phyloP scores from a whole-genome alignment of 1,140 invertebrate species.

The Drosophila santomea region DNA sequence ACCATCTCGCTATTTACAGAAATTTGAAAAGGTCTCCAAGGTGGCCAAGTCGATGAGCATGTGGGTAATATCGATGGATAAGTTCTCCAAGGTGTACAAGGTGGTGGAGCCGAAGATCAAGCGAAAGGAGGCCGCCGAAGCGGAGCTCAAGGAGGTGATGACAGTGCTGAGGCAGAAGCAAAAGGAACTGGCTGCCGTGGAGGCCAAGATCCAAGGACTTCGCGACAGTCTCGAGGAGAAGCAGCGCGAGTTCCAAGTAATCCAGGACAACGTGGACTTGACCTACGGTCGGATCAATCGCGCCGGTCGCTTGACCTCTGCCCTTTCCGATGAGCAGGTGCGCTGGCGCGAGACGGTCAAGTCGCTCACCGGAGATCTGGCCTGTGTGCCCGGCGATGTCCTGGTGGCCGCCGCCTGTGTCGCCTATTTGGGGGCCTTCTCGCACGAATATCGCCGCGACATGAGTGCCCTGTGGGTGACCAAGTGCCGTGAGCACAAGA shows the following conservation, averaged over 20 bases:
- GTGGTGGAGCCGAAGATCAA: slow-evolving; percentile 94
- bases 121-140: slow-evolving; percentile 90
- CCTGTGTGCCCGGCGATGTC: slow-evolving; percentile 89
- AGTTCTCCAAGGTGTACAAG: slow-evolving; percentile 92
- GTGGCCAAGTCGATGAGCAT: slow-evolving; percentile 95
- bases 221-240: slow-evolving; percentile 87
- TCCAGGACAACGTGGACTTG: slow-evolving; percentile 91
- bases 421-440: slow-evolving; percentile 95
- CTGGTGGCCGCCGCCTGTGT: slow-evolving; percentile 93
- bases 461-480: slow-evolving; percentile 89
- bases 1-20: slow-evolving; percentile 74
- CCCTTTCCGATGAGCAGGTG: slow-evolving; percentile 92
- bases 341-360: slow-evolving; percentile 92
- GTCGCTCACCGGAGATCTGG: slow-evolving; percentile 58
- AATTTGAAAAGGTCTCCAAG: slow-evolving; percentile 90
- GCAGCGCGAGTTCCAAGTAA: slow-evolving; percentile 88
- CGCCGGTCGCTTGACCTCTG: slow-evolving; percentile 92
- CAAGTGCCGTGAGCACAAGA: slow-evolving; percentile 87
- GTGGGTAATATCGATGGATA: slow-evolving; percentile 95
- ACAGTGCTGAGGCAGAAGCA: slow-evolving; percentile 91
- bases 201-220: slow-evolving; percentile 85
- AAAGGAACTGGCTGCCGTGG: slow-evolving; percentile 90
- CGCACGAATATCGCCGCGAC: slow-evolving; percentile 89
- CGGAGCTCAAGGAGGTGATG: slow-evolving; percentile 91
- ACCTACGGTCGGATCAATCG: slow-evolving; percentile 91